These are phyloP conservation scores for Leucozona laternaria DNA, from an alignment of 2,888 invertebrate genomes.

Conservation along the genomic window DNA sequence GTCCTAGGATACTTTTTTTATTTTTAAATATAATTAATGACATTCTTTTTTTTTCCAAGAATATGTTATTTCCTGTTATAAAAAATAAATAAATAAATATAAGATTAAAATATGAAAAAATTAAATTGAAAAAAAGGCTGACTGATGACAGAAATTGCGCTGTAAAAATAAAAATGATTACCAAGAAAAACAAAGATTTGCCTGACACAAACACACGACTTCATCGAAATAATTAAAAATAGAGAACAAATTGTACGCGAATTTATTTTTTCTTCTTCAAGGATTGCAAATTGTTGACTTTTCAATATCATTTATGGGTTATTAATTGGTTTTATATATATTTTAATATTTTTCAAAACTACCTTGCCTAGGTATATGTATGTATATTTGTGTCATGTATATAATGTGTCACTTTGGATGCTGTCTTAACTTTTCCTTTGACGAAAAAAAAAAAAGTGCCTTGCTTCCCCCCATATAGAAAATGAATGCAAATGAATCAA, in stretches of 20 bases:
- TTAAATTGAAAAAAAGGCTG: neutral
- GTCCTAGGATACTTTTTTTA: neutral
- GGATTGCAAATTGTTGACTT: conserved; percentile 34
- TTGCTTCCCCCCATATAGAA: neutral
- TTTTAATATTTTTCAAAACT: neutral
- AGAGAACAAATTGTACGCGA: conserved; percentile 4
- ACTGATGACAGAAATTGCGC: conserved; percentile 30
- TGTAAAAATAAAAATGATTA: conserved; percentile 1
- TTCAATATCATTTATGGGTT: conserved; percentile 50
- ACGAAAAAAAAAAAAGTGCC: conserved; percentile 14
- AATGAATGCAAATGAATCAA: conserved; percentile 15
- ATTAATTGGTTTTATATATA: conserved; percentile 37
- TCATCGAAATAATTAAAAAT: neutral
- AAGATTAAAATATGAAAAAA: neutral
- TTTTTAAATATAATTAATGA: neutral
- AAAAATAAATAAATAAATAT: neutral
- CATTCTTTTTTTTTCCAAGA: neutral
- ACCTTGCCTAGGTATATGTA: neutral
- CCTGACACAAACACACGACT: conserved; percentile 6
- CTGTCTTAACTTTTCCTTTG: conserved; percentile 36
- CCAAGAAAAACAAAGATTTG: conserved; percentile 26
- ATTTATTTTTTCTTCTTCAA: conserved; percentile 36
- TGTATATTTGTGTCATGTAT: neutral
- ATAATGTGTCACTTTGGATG: conserved; percentile 52
- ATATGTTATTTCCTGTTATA: neutral